A percentile compares a stretch with the other conserved stretches of the same genome.
These are phyloP conservation scores for Rhizoglyphus robini DNA, from an alignment of 1,140 invertebrate genomes.

Conservation along the genomic window DNA sequence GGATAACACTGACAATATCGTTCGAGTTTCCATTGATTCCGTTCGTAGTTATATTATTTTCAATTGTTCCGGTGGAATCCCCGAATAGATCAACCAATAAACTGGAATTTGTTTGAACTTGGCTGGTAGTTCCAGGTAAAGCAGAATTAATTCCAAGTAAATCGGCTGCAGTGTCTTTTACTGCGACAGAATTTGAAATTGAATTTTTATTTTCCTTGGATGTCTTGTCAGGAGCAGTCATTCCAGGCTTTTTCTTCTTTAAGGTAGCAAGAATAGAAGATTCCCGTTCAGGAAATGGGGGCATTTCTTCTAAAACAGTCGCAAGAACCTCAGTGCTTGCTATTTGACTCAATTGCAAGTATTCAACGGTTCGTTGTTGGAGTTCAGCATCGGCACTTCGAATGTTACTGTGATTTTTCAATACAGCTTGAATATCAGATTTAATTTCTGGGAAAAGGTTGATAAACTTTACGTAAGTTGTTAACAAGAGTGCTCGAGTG, in stretches of 20 bases:
- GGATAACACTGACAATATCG: conserved; percentile 24
- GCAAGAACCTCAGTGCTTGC: conserved; percentile 93
- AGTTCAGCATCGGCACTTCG: conserved; percentile 94
- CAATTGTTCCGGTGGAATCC: conserved; percentile 47
- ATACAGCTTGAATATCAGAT: conserved; percentile 81
- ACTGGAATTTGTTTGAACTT: conserved; percentile 44
- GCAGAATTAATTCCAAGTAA: conserved; percentile 62
- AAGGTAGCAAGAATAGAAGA: conserved; percentile 87
- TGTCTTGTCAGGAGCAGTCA: conserved; percentile 21
- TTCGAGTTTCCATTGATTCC: conserved; percentile 29
- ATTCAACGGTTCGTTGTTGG: conserved; percentile 95
- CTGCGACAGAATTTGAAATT: background rate
- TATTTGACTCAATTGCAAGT: conserved; percentile 87
- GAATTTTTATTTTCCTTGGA: background rate
- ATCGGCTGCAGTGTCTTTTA: conserved; percentile 50
- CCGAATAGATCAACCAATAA: conserved; percentile 80
- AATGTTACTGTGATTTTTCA: conserved; percentile 87
- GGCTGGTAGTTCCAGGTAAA: conserved; percentile 45
- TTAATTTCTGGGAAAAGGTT: conserved; percentile 99
- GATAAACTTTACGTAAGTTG: conserved; percentile 98
- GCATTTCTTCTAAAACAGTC: conserved; percentile 99
- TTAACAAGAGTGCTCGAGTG: conserved; percentile 85
- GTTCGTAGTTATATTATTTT: conserved; percentile 22
- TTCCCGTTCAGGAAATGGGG: conserved; percentile 96
- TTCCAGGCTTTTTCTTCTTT: conserved; percentile 84